Percentiles rank a stretch among this genome's conserved stretches.
Conservation (phyloP, 2,888 invertebrate species). For the Tillus elongatus region DNA sequence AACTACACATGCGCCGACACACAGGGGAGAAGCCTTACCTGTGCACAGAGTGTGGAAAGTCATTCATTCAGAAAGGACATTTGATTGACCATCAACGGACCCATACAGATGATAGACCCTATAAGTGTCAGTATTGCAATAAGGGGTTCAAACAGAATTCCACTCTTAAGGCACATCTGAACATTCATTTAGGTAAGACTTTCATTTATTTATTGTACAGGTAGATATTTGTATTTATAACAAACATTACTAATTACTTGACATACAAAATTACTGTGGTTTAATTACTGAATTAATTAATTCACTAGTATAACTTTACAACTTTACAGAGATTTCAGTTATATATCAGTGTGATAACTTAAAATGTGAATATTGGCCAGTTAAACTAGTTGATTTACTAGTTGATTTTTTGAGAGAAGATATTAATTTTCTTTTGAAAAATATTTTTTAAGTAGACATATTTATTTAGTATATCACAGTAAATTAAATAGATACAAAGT, state of each 20-base stretch:
- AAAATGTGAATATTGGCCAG: too few relatives aligned
- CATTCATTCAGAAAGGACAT: conserved; percentile 34
- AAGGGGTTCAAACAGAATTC: conserved; percentile 32
- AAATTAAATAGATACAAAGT: too few relatives aligned
- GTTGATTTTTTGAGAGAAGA: too few relatives aligned
- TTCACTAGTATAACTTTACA: too few relatives aligned
- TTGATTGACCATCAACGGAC: conserved; percentile 31
- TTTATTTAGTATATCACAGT: too few relatives aligned
- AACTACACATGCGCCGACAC: conserved; percentile 34
- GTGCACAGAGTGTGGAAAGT: conserved; percentile 30
- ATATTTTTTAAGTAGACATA: too few relatives aligned
- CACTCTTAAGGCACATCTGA: conserved; percentile 30
- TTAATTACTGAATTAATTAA: too few relatives aligned
- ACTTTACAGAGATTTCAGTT: too few relatives aligned
- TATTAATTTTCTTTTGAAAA: too few relatives aligned
- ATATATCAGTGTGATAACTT: too few relatives aligned
- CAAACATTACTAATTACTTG: conserved; percentile 1
- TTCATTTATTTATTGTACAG: neutral
- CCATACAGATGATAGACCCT: conserved; percentile 32
- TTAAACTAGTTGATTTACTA: too few relatives aligned
- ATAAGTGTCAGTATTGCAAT: conserved; percentile 30
- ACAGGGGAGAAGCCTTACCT: conserved; percentile 36
- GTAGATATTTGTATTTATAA: neutral
- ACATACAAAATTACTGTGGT: too few relatives aligned
- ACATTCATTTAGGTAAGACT: conserved; percentile 31